A percentile compares a stretch with the other conserved stretches of the same genome.
Conservation (phyloP, 2,113 vertebrate genomes). For the Prionailurus viverrinus region DNA sequence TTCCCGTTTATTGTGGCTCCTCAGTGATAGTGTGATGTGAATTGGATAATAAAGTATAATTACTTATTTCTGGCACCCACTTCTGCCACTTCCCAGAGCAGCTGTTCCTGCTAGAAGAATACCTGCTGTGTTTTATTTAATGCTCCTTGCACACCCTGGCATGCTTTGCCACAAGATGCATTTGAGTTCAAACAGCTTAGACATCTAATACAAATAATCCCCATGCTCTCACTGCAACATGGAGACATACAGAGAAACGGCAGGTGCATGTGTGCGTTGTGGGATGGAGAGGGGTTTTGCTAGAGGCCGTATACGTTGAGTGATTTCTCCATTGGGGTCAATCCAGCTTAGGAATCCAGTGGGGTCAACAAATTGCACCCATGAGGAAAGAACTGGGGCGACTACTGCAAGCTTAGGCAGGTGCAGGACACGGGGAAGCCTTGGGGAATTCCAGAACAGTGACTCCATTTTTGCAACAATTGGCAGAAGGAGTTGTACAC, state of each 20-base stretch:
- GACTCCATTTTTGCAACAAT: not conserved
- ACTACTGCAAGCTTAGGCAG: not conserved
- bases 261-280: not conserved
- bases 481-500: not conserved
- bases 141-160: not conserved
- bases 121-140: not conserved
- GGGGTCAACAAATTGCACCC: not conserved
- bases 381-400: not conserved
- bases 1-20: not conserved
- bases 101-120: not conserved
- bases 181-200: not conserved
- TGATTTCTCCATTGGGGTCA: not conserved
- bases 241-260: not conserved
- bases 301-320: not conserved
- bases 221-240: not conserved
- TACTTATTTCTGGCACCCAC: not conserved
- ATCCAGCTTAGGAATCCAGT: not conserved
- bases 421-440: not conserved
- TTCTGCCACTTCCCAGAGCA: not conserved
- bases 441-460: conserved; percentile 2
- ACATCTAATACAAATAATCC: not conserved
- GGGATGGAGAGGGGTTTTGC: not conserved
- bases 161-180: not conserved
- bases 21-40: not conserved
- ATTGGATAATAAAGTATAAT: not conserved